A percentile compares a stretch with the other conserved stretches of the same genome.
Evolutionary conservation across 2,113 vertebrate species (phyloP).

Genomic region (Morone saxatilis): DNA sequence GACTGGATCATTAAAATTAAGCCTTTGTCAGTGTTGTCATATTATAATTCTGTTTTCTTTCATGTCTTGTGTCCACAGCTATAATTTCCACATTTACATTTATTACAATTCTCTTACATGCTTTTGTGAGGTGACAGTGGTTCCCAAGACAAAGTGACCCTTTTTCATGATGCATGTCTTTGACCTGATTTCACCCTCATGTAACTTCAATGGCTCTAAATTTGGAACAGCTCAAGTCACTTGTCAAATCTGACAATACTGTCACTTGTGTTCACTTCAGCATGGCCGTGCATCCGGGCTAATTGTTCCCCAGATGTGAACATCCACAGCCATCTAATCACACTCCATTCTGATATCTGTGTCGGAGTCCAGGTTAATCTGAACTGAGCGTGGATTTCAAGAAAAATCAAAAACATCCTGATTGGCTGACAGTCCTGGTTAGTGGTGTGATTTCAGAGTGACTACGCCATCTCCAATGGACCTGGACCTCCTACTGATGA

Average conservation of each 20-base stretch:
- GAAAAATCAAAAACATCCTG: constrained; percentile 84
- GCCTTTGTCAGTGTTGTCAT: neutral
- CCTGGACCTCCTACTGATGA: constrained; percentile 85
- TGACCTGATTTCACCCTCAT: constrained; percentile 59
- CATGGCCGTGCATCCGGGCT: constrained; percentile 73
- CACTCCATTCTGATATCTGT: constrained; percentile 74
- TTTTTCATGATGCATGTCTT: constrained; percentile 47
- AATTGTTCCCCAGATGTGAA: constrained; percentile 84
- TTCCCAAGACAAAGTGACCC: constrained; percentile 57
- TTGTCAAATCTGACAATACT: constrained; percentile 72
- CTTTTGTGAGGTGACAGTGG: constrained; percentile 33
- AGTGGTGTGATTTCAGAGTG: constrained; percentile 79
- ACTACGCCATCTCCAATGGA: constrained; percentile 81
- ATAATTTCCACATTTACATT: constrained; percentile 51
- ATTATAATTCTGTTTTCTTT: constrained; percentile 10
- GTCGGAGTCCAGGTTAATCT: constrained; percentile 86
- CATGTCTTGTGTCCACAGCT: constrained; percentile 5
- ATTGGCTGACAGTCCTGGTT: constrained; percentile 86
- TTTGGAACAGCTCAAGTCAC: constrained; percentile 74
- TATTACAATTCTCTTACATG: constrained; percentile 21
- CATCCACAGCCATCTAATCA: constrained; percentile 79
- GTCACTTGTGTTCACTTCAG: constrained; percentile 69
- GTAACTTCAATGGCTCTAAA: constrained; percentile 74
- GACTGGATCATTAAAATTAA: neutral
- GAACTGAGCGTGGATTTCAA: constrained; percentile 83